phyloP scores from a whole-genome alignment of 2,797 vertebrate species.

The Enteromius unitaeniatus region DNA sequence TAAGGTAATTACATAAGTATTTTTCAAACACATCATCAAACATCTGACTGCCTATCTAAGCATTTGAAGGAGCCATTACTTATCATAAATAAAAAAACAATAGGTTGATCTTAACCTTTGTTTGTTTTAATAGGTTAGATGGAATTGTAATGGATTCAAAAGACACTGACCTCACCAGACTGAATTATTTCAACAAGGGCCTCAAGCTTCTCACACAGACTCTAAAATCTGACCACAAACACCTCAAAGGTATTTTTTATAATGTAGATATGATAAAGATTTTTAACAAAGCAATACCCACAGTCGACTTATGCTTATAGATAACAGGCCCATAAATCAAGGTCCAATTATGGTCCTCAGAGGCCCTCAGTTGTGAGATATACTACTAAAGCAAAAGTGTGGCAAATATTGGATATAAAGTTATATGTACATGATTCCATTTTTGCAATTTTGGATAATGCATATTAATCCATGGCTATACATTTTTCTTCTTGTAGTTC shows the following conservation, averaged over 20 bases:
- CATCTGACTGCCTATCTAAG: not conserved
- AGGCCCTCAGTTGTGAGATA: not conserved
- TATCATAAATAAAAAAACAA: not conserved
- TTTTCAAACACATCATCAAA: constrained; percentile 14
- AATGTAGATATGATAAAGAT: not conserved
- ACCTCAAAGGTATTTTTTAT: constrained; percentile 77
- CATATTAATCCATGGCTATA: not conserved
- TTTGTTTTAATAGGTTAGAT: constrained; percentile 76
- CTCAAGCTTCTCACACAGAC: constrained; percentile 81
- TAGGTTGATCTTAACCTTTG: not conserved
- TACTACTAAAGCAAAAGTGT: not conserved
- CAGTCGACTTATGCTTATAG: not conserved
- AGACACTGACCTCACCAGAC: constrained; percentile 79
- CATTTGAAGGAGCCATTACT: not conserved
- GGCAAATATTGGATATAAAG: not conserved
- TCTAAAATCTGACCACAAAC: constrained; percentile 78
- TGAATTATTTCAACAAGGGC: constrained; percentile 83
- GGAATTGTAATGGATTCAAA: constrained; percentile 80
- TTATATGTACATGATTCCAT: not conserved
- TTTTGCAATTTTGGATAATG: not conserved
- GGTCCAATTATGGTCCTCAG: not conserved
- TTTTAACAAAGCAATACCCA: not conserved
- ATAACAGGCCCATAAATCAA: not conserved
- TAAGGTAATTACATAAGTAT: constrained; percentile 76
- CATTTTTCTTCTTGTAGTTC: not conserved